phyloP scores from a whole-genome alignment of 1,140 invertebrate genomes.

The Lepidurus packardi region DNA sequence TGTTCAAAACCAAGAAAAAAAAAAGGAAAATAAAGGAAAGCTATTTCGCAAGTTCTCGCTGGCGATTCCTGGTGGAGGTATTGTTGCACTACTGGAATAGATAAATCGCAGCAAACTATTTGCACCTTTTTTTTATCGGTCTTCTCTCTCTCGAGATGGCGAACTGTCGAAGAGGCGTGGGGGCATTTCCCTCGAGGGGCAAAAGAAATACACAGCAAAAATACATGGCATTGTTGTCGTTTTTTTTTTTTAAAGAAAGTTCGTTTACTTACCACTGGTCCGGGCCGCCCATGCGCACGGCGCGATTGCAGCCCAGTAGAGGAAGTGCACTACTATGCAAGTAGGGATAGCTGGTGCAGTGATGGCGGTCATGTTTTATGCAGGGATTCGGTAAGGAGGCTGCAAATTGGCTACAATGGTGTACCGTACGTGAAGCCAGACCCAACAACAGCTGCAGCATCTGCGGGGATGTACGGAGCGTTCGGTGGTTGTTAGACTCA shows the following conservation, averaged over 20 bases:
- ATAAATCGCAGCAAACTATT: no score
- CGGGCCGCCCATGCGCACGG: constrained; percentile 1
- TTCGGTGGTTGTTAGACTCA: background rate
- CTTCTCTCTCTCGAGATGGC: no score
- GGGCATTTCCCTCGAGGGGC: no score
- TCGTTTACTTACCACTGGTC: background rate
- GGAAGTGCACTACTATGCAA: background rate
- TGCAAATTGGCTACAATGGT: background rate
- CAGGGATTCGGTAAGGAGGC: background rate
- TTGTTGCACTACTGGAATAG: no score
- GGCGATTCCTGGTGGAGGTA: no score
- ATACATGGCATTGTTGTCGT: background rate
- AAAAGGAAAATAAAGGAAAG: no score
- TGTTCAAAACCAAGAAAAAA: no score
- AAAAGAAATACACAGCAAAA: background rate
- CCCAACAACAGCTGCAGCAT: constrained; percentile 1
- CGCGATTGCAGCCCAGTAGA: background rate
- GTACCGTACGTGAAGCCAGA: background rate
- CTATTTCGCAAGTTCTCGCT: no score
- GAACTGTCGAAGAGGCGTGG: no score
- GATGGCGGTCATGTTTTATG: constrained; percentile 18
- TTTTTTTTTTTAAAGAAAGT: no score
- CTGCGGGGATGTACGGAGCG: background rate
- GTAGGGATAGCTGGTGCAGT: background rate
- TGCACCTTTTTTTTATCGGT: no score